Evolutionary conservation across 2,888 invertebrate species (phyloP).

Genomic region (Catocala nupta): DNA sequence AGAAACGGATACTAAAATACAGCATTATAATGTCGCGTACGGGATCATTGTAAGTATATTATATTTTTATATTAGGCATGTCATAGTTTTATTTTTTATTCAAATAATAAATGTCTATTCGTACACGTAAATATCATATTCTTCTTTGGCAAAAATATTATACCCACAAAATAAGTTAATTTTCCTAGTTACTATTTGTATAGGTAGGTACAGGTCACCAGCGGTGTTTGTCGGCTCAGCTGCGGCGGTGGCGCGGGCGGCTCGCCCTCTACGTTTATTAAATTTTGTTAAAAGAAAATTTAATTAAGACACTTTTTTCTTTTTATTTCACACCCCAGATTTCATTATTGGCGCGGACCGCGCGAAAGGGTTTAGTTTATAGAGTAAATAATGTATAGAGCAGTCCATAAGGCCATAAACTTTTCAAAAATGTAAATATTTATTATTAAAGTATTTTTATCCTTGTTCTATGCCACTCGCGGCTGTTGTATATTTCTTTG

Average conservation of each 20-base stretch:
- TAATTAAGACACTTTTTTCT: constrained; percentile 86
- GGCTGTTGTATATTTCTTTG: too few species aligned
- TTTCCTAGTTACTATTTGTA: constrained; percentile 26
- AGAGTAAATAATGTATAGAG: constrained; percentile 59
- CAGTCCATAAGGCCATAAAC: not conserved
- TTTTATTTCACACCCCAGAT: constrained; percentile 86
- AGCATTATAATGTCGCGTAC: too few species aligned
- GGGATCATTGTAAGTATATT: too few species aligned
- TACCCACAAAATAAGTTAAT: not conserved
- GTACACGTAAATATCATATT: too few species aligned
- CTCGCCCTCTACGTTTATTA: constrained; percentile 77
- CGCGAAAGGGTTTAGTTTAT: constrained; percentile 79
- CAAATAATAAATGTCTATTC: too few species aligned
- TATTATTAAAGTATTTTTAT: too few species aligned
- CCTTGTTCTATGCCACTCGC: too few species aligned
- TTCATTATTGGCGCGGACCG: constrained; percentile 82
- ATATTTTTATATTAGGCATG: too few species aligned
- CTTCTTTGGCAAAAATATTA: too few species aligned
- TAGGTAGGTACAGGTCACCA: constrained; percentile 15
- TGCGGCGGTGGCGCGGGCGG: constrained; percentile 28
- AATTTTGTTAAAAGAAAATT: constrained; percentile 85
- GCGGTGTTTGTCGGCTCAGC: constrained; percentile 30
- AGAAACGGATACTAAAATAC: too few species aligned
- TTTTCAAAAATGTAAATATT: too few species aligned
- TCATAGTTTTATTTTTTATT: too few species aligned